A percentile compares a stretch with the other conserved stretches of the same genome.
phyloP scores from a whole-genome alignment of 1,140 invertebrate genomes.

The Battus philenor region DNA sequence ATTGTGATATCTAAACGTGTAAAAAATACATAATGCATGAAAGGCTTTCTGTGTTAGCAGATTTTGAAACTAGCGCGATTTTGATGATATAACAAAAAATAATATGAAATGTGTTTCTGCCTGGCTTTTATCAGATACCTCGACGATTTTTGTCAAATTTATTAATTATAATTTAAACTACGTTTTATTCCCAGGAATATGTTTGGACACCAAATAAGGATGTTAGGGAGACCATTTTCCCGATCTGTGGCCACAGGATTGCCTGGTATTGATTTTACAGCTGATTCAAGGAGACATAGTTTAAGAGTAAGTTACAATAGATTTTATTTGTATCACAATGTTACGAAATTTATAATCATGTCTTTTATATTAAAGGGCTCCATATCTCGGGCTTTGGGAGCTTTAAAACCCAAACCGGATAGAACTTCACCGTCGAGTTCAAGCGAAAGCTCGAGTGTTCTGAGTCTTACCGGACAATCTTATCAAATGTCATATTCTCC shows the following conservation, averaged over 20 bases:
- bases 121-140: conserved; percentile 53
- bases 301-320: conserved; percentile 44
- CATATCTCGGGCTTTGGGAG: conserved; percentile 83
- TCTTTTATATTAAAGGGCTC: conserved; percentile 78
- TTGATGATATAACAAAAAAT: conserved; percentile 32
- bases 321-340: neutral
- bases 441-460: conserved; percentile 76
- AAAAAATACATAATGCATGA: conserved; percentile 53
- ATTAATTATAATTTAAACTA: conserved; percentile 22
- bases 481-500: conserved; percentile 66
- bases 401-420: conserved; percentile 77
- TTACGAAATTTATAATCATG: neutral
- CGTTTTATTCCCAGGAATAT: conserved; percentile 58
- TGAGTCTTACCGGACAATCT: conserved; percentile 53
- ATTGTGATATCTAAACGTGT: conserved; percentile 17
- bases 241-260: conserved; percentile 67
- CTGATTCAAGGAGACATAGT: conserved; percentile 64
- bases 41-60: conserved; percentile 66
- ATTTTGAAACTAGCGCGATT: conserved; percentile 42
- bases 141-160: conserved; percentile 27
- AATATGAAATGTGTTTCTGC: conserved; percentile 44
- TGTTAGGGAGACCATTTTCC: conserved; percentile 68
- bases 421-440: conserved; percentile 78
- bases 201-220: conserved; percentile 70
- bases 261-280: conserved; percentile 63